These are phyloP conservation scores for Prionace glauca DNA, from an alignment of 2,797 vertebrate species.

Conservation along the genomic window DNA sequence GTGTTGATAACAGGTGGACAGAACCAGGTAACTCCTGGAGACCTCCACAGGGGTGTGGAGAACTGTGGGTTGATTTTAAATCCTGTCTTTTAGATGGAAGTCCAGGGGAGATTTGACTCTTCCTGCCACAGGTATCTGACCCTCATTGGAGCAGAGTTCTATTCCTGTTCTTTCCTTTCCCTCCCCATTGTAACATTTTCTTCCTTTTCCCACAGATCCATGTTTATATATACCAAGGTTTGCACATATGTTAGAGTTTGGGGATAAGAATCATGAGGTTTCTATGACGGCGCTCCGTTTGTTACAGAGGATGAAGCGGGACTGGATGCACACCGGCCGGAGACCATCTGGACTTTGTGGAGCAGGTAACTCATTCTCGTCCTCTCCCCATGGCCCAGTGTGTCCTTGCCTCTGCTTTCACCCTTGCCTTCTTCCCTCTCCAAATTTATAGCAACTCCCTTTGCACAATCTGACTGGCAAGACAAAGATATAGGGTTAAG, in stretches of 20 bases:
- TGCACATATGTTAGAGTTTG: conserved; percentile 89
- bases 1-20: neutral
- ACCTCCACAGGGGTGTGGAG: neutral
- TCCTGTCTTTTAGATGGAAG: neutral
- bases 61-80: neutral
- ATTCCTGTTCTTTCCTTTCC: neutral
- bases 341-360: conserved; percentile 91
- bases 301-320: conserved; percentile 94
- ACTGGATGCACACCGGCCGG: conserved; percentile 98
- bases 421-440: neutral
- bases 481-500: too few relatives aligned
- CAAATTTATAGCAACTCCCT: neutral
- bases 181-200: neutral
- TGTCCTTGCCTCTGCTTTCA: conserved; percentile 38
- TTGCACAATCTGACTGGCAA: neutral
- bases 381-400: neutral
- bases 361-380: conserved; percentile 66
- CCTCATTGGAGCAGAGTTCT: neutral
- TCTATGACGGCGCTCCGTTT: conserved; percentile 90
- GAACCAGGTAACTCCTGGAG: neutral
- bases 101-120: neutral
- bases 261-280: conserved; percentile 92
- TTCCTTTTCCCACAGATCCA: conserved; percentile 65
- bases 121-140: neutral
- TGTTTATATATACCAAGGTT: conserved; percentile 95